phyloP scores from a whole-genome alignment of 2,113 vertebrate genomes.

The Plecturocebus donacophilus region DNA sequence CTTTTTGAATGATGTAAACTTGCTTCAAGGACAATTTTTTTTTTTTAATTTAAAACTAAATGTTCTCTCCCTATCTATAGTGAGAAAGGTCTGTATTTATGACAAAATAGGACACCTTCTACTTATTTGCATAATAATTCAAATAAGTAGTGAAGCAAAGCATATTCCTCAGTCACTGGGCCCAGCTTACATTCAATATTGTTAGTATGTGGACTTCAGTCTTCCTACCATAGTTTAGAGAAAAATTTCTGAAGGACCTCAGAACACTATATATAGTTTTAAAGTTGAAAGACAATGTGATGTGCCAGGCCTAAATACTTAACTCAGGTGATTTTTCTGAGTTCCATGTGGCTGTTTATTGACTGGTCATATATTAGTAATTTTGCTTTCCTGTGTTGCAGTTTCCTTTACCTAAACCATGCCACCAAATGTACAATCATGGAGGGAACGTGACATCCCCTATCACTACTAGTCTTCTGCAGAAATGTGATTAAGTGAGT shows the following conservation, averaged over 20 bases:
- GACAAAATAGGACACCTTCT: constrained; percentile 2
- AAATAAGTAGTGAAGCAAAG: neutral
- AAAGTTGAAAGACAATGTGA: neutral
- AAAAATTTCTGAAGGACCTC: neutral
- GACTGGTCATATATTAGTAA: neutral
- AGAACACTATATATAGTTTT: neutral
- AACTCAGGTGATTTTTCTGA: neutral
- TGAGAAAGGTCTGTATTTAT: constrained; percentile 9
- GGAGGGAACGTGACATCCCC: neutral
- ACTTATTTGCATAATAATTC: constrained; percentile 12
- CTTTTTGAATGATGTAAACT: constrained; percentile 50
- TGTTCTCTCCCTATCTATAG: constrained; percentile 1
- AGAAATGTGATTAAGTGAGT: neutral
- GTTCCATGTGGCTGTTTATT: neutral
- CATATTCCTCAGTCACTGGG: neutral
- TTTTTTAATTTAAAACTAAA: constrained; percentile 34
- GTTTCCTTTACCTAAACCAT: neutral
- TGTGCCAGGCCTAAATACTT: neutral
- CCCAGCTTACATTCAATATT: neutral
- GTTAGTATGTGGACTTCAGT: neutral
- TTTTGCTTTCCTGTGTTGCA: neutral
- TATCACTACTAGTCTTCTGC: neutral
- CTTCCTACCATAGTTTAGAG: neutral
- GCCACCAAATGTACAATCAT: neutral
- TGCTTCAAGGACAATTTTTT: neutral